phyloP scores from a whole-genome alignment of 1,140 invertebrate species.

The Tetramorium simillimum region DNA sequence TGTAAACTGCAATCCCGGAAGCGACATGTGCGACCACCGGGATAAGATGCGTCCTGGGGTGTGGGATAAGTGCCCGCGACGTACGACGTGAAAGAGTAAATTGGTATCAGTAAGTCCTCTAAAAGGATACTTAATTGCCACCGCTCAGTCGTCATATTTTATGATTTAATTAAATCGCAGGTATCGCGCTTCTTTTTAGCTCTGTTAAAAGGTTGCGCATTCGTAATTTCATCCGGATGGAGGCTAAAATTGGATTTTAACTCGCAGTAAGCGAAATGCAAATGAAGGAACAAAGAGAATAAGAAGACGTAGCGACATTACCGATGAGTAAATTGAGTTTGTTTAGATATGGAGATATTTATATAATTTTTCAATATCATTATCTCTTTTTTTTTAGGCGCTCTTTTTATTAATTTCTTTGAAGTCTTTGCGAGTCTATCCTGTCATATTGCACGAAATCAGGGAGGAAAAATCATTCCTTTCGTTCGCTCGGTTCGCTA shows the following conservation, averaged over 20 bases:
- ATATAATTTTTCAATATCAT: constrained; percentile 6
- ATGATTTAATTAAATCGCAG: constrained; percentile 59
- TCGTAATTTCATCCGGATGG: constrained; percentile 55
- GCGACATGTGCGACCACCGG: constrained; percentile 30
- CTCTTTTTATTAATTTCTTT: constrained; percentile 26
- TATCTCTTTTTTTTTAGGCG: neutral
- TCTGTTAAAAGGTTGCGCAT: constrained; percentile 51
- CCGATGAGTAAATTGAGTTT: constrained; percentile 39
- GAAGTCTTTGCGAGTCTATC: neutral
- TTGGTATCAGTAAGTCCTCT: constrained; percentile 40
- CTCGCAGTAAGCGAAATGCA: constrained; percentile 53
- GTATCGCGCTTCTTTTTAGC: constrained; percentile 56
- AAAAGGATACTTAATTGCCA: constrained; percentile 46
- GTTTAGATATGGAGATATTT: constrained; percentile 18
- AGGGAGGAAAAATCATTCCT: neutral
- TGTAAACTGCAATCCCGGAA: constrained; percentile 26
- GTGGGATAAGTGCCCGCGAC: constrained; percentile 17
- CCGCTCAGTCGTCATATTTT: constrained; percentile 48
- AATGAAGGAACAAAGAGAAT: constrained; percentile 38
- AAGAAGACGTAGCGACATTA: constrained; percentile 19
- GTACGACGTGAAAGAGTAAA: constrained; percentile 18
- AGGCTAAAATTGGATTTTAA: constrained; percentile 57
- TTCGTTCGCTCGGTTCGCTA: constrained; percentile 3
- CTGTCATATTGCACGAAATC: constrained; percentile 1
- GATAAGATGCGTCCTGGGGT: constrained; percentile 8